phyloP scores from a whole-genome alignment of 1,140 invertebrate species.

The Cephus cinctus region DNA sequence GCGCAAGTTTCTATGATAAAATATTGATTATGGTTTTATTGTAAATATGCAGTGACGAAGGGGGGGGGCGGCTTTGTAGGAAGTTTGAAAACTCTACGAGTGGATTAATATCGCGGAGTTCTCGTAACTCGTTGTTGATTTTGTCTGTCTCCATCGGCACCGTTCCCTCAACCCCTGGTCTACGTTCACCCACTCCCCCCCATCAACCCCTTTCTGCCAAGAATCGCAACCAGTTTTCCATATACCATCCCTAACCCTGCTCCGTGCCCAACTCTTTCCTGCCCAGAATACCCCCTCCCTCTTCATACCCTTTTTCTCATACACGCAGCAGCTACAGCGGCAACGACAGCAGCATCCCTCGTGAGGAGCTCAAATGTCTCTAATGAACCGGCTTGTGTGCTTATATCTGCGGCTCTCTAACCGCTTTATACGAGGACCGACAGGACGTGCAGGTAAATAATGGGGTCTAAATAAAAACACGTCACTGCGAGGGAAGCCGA shows the following conservation, averaged over 20 bases:
- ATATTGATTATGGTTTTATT: conserved; percentile 56
- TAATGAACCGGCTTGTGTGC: conserved; percentile 55
- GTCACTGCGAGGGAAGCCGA: background rate
- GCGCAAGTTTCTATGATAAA: conserved; percentile 36
- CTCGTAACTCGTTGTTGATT: conserved; percentile 58
- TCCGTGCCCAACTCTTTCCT: conserved; percentile 21
- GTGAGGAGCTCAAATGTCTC: conserved; percentile 52
- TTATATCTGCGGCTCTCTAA: conserved; percentile 45
- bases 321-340: conserved; percentile 12
- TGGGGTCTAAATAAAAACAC: conserved; percentile 43
- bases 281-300: conserved; percentile 20
- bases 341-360: conserved; percentile 25
- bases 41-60: conserved; percentile 40
- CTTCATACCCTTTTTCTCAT: conserved; percentile 22
- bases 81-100: conserved; percentile 59
- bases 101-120: conserved; percentile 58
- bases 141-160: conserved; percentile 49
- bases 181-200: conserved; percentile 20
- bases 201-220: background rate
- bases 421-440: conserved; percentile 35
- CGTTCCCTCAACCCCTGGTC: conserved; percentile 26
- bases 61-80: conserved; percentile 49
- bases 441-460: conserved; percentile 40
- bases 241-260: conserved; percentile 2
- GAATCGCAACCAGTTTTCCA: background rate